These are phyloP conservation scores for Dendropsophus ebraccatus DNA, from an alignment of 2,113 vertebrate species.

Conservation along the genomic window DNA sequence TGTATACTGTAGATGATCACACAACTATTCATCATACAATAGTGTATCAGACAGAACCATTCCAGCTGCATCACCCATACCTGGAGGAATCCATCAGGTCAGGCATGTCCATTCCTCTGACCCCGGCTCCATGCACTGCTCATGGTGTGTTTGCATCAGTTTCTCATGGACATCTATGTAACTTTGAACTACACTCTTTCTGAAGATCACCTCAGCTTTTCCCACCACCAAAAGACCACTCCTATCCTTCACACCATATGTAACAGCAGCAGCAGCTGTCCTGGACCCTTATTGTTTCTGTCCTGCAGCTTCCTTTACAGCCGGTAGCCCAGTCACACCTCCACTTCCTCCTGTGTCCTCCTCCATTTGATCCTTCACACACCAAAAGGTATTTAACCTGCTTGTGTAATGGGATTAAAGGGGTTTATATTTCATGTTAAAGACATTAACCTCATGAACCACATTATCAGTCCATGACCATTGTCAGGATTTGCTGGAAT, in stretches of 20 bases:
- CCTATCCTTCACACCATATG: not conserved
- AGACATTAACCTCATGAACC: no score
- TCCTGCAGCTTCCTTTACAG: not conserved
- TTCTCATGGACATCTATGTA: not conserved
- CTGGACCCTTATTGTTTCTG: not conserved
- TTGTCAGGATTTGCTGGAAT: no score
- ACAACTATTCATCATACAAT: not conserved
- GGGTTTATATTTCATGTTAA: no score
- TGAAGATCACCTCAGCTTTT: not conserved
- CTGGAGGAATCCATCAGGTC: not conserved
- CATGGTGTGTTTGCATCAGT: not conserved
- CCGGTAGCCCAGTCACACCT: slow-evolving; percentile 12
- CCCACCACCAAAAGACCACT: not conserved
- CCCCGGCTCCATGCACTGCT: not conserved
- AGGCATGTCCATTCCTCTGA: not conserved
- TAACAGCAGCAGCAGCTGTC: slow-evolving; percentile 5
- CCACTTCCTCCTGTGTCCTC: not conserved
- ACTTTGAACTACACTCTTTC: not conserved
- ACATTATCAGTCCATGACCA: no score
- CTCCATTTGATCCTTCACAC: not conserved
- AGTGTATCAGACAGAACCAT: not conserved
- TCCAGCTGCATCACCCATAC: not conserved
- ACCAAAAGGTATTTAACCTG: not conserved
- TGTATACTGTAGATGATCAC: no score
- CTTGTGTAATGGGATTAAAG: no score